These are phyloP conservation scores for Axinella damicornis DNA, from an alignment of 37 sponge, comb jelly and placozoan species.

Conservation along the genomic window DNA sequence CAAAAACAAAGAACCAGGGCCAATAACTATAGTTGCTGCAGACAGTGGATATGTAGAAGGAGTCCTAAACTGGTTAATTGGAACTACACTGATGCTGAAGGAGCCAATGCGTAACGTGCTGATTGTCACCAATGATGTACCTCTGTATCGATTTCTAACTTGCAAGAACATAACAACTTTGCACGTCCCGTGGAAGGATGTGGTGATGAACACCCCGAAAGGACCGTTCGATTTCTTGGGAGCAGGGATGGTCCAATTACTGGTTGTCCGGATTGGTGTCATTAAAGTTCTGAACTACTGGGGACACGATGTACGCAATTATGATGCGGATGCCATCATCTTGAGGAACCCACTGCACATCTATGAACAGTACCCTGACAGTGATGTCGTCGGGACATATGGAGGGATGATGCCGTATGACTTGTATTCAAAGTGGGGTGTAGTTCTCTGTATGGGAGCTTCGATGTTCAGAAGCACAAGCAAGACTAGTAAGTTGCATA, in stretches of 20 bases:
- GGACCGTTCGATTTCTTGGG: too few relatives aligned
- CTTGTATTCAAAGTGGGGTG: slow-evolving; percentile 14
- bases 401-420: slow-evolving; percentile 6
- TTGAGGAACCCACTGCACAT: slow-evolving; percentile 5
- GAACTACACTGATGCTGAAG: background rate
- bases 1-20: background rate
- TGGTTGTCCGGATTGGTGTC: slow-evolving; percentile 5
- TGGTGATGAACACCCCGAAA: too few relatives aligned
- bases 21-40: background rate
- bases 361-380: slow-evolving; percentile 5
- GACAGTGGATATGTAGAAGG: slow-evolving; percentile 1
- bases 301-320: slow-evolving; percentile 29
- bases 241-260: background rate
- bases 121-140: background rate
- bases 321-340: slow-evolving; percentile 31
- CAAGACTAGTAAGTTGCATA: background rate
- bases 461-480: slow-evolving; percentile 6
- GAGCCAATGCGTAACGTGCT: slow-evolving; percentile 9
- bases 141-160: too few relatives aligned
- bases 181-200: too few relatives aligned
- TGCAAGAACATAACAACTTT: too few relatives aligned
- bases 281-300: slow-evolving; percentile 29
- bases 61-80: slow-evolving; percentile 25
- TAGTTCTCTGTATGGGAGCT: slow-evolving; percentile 41
- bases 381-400: slow-evolving; percentile 23